Conservation (phyloP, 2,797 vertebrate species). For the Sebastes variabilis region DNA sequence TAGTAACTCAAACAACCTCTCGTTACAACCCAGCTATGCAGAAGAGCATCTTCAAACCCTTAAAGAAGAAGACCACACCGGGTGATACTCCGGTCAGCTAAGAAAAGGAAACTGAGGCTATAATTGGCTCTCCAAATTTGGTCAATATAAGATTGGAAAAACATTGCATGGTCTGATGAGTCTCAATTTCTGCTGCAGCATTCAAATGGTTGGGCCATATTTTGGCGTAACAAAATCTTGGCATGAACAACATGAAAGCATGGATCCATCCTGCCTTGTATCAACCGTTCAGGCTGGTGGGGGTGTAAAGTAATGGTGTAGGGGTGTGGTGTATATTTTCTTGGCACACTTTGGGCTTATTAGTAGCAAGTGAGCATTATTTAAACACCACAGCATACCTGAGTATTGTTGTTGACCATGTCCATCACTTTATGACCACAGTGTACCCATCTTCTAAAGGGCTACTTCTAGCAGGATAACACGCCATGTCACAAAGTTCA, state of each 20-base stretch:
- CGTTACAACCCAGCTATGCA: not conserved
- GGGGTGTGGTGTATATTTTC: not conserved
- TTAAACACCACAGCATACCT: not conserved
- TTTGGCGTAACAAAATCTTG: conserved; percentile 6
- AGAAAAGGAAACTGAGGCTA: not conserved
- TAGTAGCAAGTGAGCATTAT: not conserved
- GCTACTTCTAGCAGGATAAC: not conserved
- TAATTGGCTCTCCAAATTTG: not conserved
- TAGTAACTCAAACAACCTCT: not conserved
- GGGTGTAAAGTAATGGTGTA: not conserved
- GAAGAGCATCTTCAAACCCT: too few species aligned
- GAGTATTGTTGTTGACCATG: not conserved
- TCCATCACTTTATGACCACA: not conserved
- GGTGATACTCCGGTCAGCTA: too few species aligned
- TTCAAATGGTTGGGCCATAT: conserved; percentile 31
- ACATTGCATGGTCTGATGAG: not conserved
- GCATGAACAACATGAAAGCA: conserved; percentile 48
- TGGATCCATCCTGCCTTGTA: conserved; percentile 38
- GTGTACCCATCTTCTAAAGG: not conserved
- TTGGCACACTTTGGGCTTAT: not conserved
- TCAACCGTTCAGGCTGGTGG: not conserved
- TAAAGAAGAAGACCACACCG: too few species aligned
- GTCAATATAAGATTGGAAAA: not conserved
- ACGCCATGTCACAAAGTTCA: not conserved
- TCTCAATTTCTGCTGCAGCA: conserved; percentile 17